A percentile compares a stretch with the other conserved stretches of the same genome.
Conservation (phyloP, 2,797 vertebrate species). For the Peromyscus attwateri region DNA sequence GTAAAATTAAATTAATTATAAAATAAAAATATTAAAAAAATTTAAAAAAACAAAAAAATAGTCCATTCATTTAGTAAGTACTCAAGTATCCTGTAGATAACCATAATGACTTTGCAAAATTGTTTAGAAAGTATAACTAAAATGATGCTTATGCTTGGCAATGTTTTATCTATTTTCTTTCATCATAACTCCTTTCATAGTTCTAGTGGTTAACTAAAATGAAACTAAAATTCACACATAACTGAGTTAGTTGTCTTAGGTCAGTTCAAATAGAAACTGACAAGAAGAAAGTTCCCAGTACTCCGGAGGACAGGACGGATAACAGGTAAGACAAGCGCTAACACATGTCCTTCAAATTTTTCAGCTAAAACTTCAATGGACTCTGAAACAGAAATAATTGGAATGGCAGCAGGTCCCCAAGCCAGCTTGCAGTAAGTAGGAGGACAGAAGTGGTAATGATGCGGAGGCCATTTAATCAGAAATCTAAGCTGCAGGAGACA, state of each 20-base stretch:
- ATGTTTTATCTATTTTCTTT: constrained; percentile 47
- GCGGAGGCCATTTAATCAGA: not conserved
- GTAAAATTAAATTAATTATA: too few relatives aligned
- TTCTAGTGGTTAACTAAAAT: not conserved
- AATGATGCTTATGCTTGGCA: not conserved
- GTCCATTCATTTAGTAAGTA: not conserved
- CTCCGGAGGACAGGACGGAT: not conserved
- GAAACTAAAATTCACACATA: not conserved
- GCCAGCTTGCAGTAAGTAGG: not conserved
- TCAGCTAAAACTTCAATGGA: not conserved
- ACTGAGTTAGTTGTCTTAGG: not conserved
- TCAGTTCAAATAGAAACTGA: not conserved
- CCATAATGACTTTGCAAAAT: not conserved
- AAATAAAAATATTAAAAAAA: too few relatives aligned
- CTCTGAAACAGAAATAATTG: not conserved
- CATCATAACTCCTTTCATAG: not conserved
- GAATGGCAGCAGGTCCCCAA: not conserved
- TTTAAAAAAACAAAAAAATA: too few relatives aligned
- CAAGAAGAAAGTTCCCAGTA: not conserved
- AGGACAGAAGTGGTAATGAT: not conserved
- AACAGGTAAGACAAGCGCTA: not conserved
- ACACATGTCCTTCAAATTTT: not conserved
- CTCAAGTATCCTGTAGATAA: not conserved
- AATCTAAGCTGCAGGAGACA: not conserved
- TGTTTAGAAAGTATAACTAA: not conserved